Conservation (phyloP, 2,113 vertebrate species). For the Muscicapa adusta region DNA sequence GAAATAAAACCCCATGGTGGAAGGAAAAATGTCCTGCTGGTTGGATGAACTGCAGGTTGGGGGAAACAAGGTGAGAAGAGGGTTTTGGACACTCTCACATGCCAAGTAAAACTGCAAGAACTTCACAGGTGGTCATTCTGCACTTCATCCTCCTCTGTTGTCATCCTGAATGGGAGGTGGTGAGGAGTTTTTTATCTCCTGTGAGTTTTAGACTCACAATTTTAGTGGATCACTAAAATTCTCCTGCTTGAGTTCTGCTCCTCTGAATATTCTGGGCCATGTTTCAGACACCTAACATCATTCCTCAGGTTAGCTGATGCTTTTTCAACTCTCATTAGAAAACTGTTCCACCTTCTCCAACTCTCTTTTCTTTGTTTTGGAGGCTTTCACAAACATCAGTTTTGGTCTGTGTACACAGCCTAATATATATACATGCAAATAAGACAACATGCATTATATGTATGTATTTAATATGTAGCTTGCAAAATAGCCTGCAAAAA, state of each 20-base stretch:
- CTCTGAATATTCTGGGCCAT: neutral
- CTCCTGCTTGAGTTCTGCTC: neutral
- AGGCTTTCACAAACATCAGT: neutral
- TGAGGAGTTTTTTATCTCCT: neutral
- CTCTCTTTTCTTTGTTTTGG: neutral
- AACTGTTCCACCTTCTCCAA: neutral
- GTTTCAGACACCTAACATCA: neutral
- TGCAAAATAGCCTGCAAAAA: neutral
- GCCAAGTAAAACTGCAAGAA: neutral
- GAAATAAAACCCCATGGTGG: neutral
- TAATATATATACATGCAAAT: neutral
- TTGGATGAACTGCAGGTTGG: neutral
- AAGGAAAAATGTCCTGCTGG: neutral
- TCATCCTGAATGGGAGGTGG: neutral
- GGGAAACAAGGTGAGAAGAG: neutral
- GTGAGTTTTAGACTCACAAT: neutral
- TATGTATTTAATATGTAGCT: neutral
- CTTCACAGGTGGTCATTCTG: neutral
- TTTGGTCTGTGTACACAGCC: neutral
- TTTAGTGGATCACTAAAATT: neutral
- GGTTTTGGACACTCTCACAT: neutral
- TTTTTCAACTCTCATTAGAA: neutral
- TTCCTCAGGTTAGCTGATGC: neutral
- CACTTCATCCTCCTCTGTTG: neutral
- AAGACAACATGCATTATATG: neutral